Percentiles rank a stretch among this genome's conserved stretches.
Evolutionary conservation across 2,113 vertebrate genomes (phyloP).

Genomic region (Gadus macrocephalus): DNA sequence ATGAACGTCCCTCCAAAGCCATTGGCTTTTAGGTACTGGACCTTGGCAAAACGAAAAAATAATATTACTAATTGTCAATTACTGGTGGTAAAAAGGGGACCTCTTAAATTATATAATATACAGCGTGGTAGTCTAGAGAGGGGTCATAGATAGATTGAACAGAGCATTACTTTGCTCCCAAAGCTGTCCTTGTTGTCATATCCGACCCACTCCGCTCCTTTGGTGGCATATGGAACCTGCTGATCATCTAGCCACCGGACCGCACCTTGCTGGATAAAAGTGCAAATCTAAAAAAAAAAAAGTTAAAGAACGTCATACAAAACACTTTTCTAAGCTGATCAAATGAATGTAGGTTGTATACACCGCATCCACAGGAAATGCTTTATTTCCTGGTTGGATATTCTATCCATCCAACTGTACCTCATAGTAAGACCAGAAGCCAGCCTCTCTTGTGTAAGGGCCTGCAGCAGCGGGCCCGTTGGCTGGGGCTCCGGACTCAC

Average conservation of each 20-base stretch:
- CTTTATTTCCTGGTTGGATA: too few relatives aligned
- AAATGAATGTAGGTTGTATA: too few relatives aligned
- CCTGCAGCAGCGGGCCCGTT: slow-evolving; percentile 66
- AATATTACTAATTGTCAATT: neutral
- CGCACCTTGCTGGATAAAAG: slow-evolving; percentile 64
- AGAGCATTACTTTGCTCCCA: slow-evolving; percentile 67
- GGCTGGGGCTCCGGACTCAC: slow-evolving; percentile 51
- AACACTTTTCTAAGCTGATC: too few relatives aligned
- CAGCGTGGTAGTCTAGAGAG: too few relatives aligned
- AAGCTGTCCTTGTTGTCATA: slow-evolving; percentile 73
- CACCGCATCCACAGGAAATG: too few relatives aligned
- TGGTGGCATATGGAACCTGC: slow-evolving; percentile 73
- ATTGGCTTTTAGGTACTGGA: slow-evolving; percentile 68
- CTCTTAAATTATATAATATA: too few relatives aligned
- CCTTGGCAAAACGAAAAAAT: slow-evolving; percentile 45
- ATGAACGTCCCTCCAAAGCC: slow-evolving; percentile 77
- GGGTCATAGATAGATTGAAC: neutral
- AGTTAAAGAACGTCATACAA: too few relatives aligned
- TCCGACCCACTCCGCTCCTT: slow-evolving; percentile 71
- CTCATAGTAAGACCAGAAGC: slow-evolving; percentile 80
- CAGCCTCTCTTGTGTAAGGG: slow-evolving; percentile 67
- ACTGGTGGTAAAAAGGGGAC: too few relatives aligned
- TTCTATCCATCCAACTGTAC: slow-evolving; percentile 39
- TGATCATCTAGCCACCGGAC: slow-evolving; percentile 67
- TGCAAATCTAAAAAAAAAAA: slow-evolving; percentile 65